A percentile compares a stretch with the other conserved stretches of the same genome.
These are phyloP conservation scores for Hemiscyllium ocellatum DNA, from an alignment of 2,113 vertebrate genomes.

Conservation along the genomic window DNA sequence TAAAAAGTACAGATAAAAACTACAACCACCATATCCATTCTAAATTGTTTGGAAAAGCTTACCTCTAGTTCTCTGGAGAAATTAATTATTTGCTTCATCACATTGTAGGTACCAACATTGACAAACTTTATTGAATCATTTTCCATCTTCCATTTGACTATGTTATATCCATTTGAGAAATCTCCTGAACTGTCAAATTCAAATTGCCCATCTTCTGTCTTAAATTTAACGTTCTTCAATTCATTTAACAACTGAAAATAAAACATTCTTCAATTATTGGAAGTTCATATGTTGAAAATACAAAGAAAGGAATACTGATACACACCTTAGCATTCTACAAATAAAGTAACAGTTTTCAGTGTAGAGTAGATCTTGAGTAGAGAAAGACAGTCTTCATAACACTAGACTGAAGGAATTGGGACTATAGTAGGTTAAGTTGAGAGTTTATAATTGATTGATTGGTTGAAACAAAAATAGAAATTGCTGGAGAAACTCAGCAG, in stretches of 20 bases:
- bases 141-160: slow-evolving; percentile 45
- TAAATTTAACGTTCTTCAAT: slow-evolving; percentile 48
- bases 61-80: background rate
- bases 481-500: no score
- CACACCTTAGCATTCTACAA: no score
- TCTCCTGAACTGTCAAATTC: slow-evolving; percentile 50
- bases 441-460: background rate
- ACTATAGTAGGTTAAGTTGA: background rate
- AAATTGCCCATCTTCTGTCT: slow-evolving; percentile 41
- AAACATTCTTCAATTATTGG: slow-evolving; percentile 1
- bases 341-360: background rate
- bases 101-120: slow-evolving; percentile 45
- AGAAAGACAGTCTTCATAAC: background rate
- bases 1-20: background rate
- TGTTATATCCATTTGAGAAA: slow-evolving; percentile 51
- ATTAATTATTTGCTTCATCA: slow-evolving; percentile 21
- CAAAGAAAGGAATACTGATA: background rate
- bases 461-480: no score
- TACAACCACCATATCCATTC: background rate
- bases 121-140: slow-evolving; percentile 31
- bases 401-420: background rate
- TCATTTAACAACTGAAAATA: slow-evolving; percentile 51
- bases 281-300: background rate
- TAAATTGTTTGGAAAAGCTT: background rate
- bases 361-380: background rate